A percentile compares a stretch with the other conserved stretches of the same genome.
Conservation (phyloP, 2,888 invertebrate genomes). For the Escarpia spicata region DNA sequence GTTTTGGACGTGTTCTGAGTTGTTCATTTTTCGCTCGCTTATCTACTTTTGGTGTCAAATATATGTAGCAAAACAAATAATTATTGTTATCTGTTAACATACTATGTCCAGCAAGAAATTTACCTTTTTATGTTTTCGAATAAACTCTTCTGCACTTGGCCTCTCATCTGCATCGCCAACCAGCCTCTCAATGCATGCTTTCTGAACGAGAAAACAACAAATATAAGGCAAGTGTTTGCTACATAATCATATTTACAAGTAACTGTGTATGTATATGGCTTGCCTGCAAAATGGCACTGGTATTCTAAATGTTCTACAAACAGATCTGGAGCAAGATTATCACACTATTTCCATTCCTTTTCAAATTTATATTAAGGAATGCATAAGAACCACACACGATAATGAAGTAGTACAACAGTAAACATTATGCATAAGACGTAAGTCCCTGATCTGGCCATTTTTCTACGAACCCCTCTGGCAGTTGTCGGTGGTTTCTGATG, state of each 20-base stretch:
- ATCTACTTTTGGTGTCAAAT: no score
- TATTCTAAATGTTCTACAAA: no score
- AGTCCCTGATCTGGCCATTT: slow-evolving; percentile 52
- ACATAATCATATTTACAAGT: no score
- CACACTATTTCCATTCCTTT: no score
- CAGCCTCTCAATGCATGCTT: background rate
- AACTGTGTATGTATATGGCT: background rate
- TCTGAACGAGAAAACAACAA: background rate
- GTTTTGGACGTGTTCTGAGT: no score
- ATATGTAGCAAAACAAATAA: no score
- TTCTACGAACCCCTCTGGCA: slow-evolving; percentile 44
- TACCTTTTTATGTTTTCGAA: slow-evolving; percentile 8
- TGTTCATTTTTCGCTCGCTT: no score
- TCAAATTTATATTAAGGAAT: no score
- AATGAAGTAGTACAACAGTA: background rate
- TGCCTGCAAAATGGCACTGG: background rate
- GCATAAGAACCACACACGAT: no score
- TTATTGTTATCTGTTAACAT: no score
- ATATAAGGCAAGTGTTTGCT: no score
- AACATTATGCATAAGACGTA: background rate
- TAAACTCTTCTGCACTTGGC: background rate
- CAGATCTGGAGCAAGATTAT: no score
- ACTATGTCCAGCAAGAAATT: background rate
- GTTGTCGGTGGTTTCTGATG: slow-evolving; percentile 41
- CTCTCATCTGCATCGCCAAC: background rate